A percentile compares a stretch with the other conserved stretches of the same genome.
Evolutionary conservation across 2,888 invertebrate species (phyloP).

Genomic region (Drosophila acutilabella): DNA sequence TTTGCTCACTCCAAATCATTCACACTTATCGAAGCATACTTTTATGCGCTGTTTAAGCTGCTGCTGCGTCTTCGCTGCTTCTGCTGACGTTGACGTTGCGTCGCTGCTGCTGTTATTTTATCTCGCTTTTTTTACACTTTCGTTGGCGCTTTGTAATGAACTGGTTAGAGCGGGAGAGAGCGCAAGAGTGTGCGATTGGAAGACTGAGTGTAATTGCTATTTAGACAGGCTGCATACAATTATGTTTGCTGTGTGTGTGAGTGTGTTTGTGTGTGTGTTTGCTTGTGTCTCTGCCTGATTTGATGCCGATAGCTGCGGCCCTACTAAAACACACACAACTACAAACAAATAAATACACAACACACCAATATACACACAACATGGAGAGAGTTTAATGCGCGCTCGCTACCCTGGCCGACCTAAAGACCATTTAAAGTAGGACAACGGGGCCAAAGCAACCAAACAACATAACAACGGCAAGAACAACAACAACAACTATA

Average conservation of each 20-base stretch:
- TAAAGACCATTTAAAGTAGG: slow-evolving; percentile 78
- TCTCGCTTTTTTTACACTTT: not conserved
- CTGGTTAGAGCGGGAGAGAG: slow-evolving; percentile 1
- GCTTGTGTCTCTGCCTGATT: slow-evolving; percentile 61
- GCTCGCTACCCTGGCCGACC: slow-evolving; percentile 58
- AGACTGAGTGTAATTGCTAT: slow-evolving; percentile 65
- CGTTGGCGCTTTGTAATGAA: not conserved
- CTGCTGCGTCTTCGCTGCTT: slow-evolving; percentile 8
- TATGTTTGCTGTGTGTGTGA: slow-evolving; percentile 29
- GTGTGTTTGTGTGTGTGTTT: slow-evolving; percentile 15
- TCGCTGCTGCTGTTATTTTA: slow-evolving; percentile 30
- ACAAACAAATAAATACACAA: slow-evolving; percentile 29
- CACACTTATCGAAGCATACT: slow-evolving; percentile 70
- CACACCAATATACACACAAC: slow-evolving; percentile 37
- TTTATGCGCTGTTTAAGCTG: slow-evolving; percentile 46
- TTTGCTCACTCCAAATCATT: slow-evolving; percentile 13
- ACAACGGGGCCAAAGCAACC: slow-evolving; percentile 63
- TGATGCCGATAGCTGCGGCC: slow-evolving; percentile 71
- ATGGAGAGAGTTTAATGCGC: slow-evolving; percentile 72
- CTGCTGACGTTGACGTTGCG: not conserved
- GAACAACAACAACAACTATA: slow-evolving; percentile 35
- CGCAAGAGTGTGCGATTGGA: not conserved
- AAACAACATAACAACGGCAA: slow-evolving; percentile 27
- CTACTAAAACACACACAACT: slow-evolving; percentile 43
- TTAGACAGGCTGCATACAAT: slow-evolving; percentile 65